Conservation (phyloP, 1,140 invertebrate genomes). For the Chrysopa pallens region DNA sequence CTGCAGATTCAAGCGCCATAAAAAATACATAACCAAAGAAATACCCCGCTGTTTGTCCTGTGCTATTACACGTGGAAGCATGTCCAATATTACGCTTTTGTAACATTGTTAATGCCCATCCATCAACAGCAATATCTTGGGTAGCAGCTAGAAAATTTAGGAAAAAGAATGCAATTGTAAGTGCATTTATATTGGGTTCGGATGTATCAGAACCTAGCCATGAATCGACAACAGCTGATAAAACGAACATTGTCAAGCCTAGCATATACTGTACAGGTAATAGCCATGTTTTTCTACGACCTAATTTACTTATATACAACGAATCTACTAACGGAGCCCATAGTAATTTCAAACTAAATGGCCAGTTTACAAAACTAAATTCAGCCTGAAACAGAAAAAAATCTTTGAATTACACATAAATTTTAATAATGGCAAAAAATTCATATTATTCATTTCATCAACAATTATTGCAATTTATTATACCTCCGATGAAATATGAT, state of each 20-base stretch:
- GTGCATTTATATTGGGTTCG: slow-evolving; percentile 57
- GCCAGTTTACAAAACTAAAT: slow-evolving; percentile 97
- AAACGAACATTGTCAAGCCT: slow-evolving; percentile 66
- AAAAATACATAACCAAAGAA: slow-evolving; percentile 96
- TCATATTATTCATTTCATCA: too few relatives aligned
- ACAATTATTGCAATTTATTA: too few relatives aligned
- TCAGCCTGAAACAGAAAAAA: slow-evolving; percentile 56
- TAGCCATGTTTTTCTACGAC: slow-evolving; percentile 92
- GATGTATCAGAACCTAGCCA: slow-evolving; percentile 49
- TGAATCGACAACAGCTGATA: slow-evolving; percentile 54
- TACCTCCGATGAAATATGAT: too few relatives aligned
- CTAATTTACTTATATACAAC: slow-evolving; percentile 63
- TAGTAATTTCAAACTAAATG: slow-evolving; percentile 90
- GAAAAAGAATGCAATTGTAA: slow-evolving; percentile 78
- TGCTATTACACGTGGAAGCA: slow-evolving; percentile 96
- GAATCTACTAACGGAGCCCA: slow-evolving; percentile 98
- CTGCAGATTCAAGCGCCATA: slow-evolving; percentile 88
- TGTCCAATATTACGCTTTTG: slow-evolving; percentile 94
- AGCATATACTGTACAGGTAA: slow-evolving; percentile 80
- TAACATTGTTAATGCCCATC: slow-evolving; percentile 98
- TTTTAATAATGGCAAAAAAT: too few relatives aligned
- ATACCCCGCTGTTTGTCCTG: slow-evolving; percentile 95
- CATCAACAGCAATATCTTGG: slow-evolving; percentile 99
- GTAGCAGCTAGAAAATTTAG: slow-evolving; percentile 95
- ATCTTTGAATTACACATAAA: too few relatives aligned